A percentile compares a stretch with the other conserved stretches of the same genome.
These are phyloP conservation scores for Mallateleia sp. DNA, from an alignment of 2,888 invertebrate species.

Conservation along the genomic window DNA sequence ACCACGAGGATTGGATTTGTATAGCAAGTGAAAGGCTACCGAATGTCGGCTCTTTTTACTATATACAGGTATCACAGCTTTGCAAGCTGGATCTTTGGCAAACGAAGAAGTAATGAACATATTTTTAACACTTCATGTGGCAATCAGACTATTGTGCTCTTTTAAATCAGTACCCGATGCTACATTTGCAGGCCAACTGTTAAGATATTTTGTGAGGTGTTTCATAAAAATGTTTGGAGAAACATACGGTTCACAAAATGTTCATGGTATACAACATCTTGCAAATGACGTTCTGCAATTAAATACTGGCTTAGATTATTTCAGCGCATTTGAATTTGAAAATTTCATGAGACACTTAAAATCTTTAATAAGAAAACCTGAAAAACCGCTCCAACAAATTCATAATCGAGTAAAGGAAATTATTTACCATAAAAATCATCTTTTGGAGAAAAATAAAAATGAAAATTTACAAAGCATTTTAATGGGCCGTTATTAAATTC, in stretches of 20 bases:
- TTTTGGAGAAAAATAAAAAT: no score
- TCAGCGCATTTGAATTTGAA: slow-evolving; percentile 62
- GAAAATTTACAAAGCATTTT: background rate
- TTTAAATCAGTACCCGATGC: slow-evolving; percentile 11
- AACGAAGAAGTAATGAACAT: slow-evolving; percentile 15
- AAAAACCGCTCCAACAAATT: slow-evolving; percentile 53
- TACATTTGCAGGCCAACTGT: slow-evolving; percentile 34
- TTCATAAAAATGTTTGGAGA: slow-evolving; percentile 44
- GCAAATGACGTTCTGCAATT: slow-evolving; percentile 35
- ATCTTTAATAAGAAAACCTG: slow-evolving; percentile 35
- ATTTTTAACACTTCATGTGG: slow-evolving; percentile 39
- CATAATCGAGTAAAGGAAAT: no score
- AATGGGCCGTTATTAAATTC: slow-evolving; percentile 17
- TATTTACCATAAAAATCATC: no score
- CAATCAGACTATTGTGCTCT: slow-evolving; percentile 29
- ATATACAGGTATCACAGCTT: slow-evolving; percentile 43
- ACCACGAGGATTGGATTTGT: slow-evolving; percentile 23
- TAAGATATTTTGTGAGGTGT: slow-evolving; percentile 25
- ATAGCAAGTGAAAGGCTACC: slow-evolving; percentile 56
- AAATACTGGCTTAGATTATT: slow-evolving; percentile 32
- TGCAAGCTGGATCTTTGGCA: background rate
- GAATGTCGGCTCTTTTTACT: slow-evolving; percentile 59
- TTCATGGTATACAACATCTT: slow-evolving; percentile 55
- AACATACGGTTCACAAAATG: slow-evolving; percentile 52
- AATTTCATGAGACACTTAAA: slow-evolving; percentile 56